Base-by-base conservation (phyloP, 2,113 vertebrate species). In the Carettochelys insculpta region DNA sequence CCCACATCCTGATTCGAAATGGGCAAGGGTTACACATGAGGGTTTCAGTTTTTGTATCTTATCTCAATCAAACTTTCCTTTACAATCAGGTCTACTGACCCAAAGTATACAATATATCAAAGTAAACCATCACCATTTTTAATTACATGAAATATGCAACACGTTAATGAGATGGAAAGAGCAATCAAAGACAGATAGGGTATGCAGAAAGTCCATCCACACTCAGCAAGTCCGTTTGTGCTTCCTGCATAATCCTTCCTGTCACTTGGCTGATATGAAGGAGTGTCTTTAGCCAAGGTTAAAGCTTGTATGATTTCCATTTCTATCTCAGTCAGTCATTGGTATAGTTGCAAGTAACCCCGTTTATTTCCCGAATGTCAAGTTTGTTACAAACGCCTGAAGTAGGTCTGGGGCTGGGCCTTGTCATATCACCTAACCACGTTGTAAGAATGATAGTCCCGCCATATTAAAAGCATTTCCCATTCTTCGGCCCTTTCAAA, bases 141-240 rank as follows among this genome's bases (percentile, higher is more conserved):
- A 8, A 38, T 16, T 10, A 0, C 5, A 10, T 25, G 22, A 25
- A 9, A 45, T 11, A 6, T 3, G 1, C 25, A 24, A 11, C 1
- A 0, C 2, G 53, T 1, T 34, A 7, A 82, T 65, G 24, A 9
- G 16, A 48, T 31, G 61, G 34, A 3, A 68, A 75, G 71, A 29
- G 29, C 41, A 43, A 75, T 16, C 41, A 27, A 29, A 12, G 19
- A 3, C 53, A 71, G 45, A 5, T 11, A 3, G 6, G 34, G 4
- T 0, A 71, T 9, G 0, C 52, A 56, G 51, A 68, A 68, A 68
- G 31, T 1, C 4, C 3, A 52, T 52, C 38, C 24, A 4, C 52
- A 9, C 79, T 3, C 11, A 31, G 43, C 5, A 38, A 52, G 38
- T 90, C 73, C 22, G 41, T 27, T 45, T 45, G 45, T 75, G 45